These are phyloP conservation scores for Cherax destructor DNA, from an alignment of 1,140 invertebrate species.

Conservation along the genomic window DNA sequence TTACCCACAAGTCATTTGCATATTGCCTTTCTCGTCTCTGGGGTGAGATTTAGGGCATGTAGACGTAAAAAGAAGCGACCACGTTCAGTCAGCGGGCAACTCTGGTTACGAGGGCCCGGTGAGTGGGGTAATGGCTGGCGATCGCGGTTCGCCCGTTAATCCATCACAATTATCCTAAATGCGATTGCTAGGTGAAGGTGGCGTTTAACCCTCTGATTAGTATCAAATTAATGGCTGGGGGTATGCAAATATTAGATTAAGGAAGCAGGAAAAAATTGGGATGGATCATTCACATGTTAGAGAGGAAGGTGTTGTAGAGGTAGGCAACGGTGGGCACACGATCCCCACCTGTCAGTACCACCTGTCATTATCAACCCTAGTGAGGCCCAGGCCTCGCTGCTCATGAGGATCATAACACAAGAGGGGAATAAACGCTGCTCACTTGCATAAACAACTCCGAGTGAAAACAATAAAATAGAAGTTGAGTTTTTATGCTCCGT, in stretches of 20 bases:
- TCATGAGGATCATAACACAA: too few species aligned
- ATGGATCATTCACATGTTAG: not conserved
- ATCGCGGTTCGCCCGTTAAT: not conserved
- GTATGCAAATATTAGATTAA: not conserved
- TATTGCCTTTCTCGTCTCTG: not conserved
- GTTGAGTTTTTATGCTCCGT: too few species aligned
- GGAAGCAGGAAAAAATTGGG: not conserved
- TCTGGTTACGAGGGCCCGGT: not conserved
- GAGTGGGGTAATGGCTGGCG: not conserved
- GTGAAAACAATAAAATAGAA: too few species aligned
- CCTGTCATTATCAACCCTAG: not conserved
- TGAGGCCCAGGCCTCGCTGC: too few species aligned
- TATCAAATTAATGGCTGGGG: conserved; percentile 11
- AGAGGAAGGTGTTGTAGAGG: not conserved
- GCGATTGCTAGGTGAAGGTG: not conserved
- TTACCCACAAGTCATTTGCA: not conserved
- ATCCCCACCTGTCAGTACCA: not conserved
- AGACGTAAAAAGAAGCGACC: not conserved
- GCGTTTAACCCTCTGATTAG: not conserved
- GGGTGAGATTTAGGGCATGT: not conserved
- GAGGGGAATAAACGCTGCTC: too few species aligned
- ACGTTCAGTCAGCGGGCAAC: not conserved
- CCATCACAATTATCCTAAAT: not conserved
- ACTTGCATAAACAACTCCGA: too few species aligned
- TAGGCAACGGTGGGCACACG: not conserved